Conservation (phyloP, 1,140 invertebrate species). For the Lucilia sericata region DNA sequence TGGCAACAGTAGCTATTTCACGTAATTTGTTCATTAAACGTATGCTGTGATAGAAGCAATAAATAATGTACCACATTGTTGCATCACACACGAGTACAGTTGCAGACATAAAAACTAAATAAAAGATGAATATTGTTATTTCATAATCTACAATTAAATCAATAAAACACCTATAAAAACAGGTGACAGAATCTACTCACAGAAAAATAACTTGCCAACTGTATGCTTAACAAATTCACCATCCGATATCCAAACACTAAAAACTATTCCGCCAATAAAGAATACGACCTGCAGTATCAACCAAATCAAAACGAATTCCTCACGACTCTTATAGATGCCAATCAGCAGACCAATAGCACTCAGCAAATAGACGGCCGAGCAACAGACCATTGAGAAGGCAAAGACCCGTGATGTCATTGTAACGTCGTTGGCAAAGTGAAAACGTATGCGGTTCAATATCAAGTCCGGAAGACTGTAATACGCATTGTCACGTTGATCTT, state of each 20-base stretch:
- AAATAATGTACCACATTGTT: constrained; percentile 64
- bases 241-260: constrained; percentile 58
- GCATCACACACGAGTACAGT: constrained; percentile 57
- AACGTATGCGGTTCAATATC: constrained; percentile 58
- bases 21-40: constrained; percentile 63
- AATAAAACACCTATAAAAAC: not conserved
- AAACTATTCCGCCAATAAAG: constrained; percentile 52
- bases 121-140: not conserved
- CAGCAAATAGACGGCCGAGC: constrained; percentile 57
- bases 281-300: constrained; percentile 60
- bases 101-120: constrained; percentile 59
- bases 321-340: constrained; percentile 62
- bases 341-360: constrained; percentile 59
- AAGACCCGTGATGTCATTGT: constrained; percentile 60
- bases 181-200: constrained; percentile 53
- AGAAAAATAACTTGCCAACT: constrained; percentile 57
- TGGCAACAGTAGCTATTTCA: constrained; percentile 66
- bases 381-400: constrained; percentile 56
- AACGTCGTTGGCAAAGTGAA: constrained; percentile 60
- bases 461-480: constrained; percentile 63
- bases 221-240: constrained; percentile 56
- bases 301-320: constrained; percentile 62
- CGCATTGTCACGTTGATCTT: constrained; percentile 64
- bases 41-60: constrained; percentile 63
- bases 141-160: not conserved